A percentile compares a stretch with the other conserved stretches of the same genome.
These are phyloP conservation scores for Eumerus sabulonum DNA, from an alignment of 2,888 invertebrate genomes.

Conservation along the genomic window DNA sequence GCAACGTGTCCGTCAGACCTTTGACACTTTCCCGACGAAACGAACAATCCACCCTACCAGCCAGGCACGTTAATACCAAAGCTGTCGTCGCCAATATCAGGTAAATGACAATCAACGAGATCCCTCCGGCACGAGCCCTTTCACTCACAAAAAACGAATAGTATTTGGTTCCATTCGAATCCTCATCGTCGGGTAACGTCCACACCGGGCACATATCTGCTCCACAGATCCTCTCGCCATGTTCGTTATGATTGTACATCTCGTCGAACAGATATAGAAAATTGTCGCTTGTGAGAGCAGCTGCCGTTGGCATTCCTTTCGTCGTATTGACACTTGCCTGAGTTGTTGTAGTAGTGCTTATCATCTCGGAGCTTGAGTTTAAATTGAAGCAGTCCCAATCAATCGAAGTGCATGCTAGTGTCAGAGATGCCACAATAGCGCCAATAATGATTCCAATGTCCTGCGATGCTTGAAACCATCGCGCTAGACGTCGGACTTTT, in stretches of 20 bases:
- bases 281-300: constrained; percentile 31
- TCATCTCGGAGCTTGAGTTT: constrained; percentile 28
- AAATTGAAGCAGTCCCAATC: constrained; percentile 74
- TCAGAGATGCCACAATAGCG: constrained; percentile 80
- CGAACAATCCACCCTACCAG: constrained; percentile 78
- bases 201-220: constrained; percentile 81
- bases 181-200: constrained; percentile 65
- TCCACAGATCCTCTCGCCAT: constrained; percentile 82
- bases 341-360: constrained; percentile 13
- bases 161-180: constrained; percentile 71
- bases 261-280: constrained; percentile 76
- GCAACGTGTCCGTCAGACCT: constrained; percentile 79
- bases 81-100: constrained; percentile 79
- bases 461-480: constrained; percentile 81
- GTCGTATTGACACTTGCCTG: not conserved
- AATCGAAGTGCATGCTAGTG: constrained; percentile 77
- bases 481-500: constrained; percentile 80
- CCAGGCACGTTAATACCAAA: constrained; percentile 78
- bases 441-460: constrained; percentile 82
- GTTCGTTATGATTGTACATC: constrained; percentile 80
- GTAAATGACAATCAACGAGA: constrained; percentile 75
- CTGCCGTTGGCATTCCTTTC: constrained; percentile 33
- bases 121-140: constrained; percentile 72
- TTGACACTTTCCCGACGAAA: constrained; percentile 80
- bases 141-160: constrained; percentile 74